Evolutionary conservation across 64 coral and sea anemone species (phyloP), one percentile per base, ranked within the genome.

Genomic region (Cladopsammia gracilis): DNA sequence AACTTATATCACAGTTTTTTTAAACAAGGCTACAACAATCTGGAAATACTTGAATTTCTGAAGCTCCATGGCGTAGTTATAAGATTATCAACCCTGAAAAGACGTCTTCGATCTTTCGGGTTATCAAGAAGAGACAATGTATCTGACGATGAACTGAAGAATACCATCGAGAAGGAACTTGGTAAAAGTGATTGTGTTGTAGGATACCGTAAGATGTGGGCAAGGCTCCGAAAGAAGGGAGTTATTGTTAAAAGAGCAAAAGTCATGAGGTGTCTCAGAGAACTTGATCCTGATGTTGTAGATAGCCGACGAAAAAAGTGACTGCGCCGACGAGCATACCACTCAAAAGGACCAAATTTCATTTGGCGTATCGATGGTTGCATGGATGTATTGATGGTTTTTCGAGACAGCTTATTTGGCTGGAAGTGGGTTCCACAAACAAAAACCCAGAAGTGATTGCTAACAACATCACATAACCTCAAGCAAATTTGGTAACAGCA

Each of bases 1-100:
- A n/a, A n/a, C n/a, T n/a, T n/a, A n/a, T n/a, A n/a, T n/a, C n/a
- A n/a, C n/a, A n/a, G 2, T n/a, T 92, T 75, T 56, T 92, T 91
- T 6, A 85, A 75, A 75, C 90, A 92, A n/a, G 90, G 90, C 49
- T 92, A 90, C 70, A 47, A 9, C 58, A 90, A 90, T 16, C 42
- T 25, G 2, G 90, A 92, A 86, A 92, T 86, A 66, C 42, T 92
- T 14, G 79, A 92, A 20, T 92, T 86, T 86, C 59, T 86, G n/a
- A 86, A 42, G 9, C 79, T 86, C 15, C 80, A 92, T 9, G 90
- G 90, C 8, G 73, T 74, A 85, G 0, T 12, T 71, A 51, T 77
- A 44, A 92, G 70, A 64, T 86, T 86, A 86, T 92, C 90, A 75
- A 92, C 81, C 60, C 12, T 92, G 13, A 92, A 92, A 76, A 42